phyloP scores from a whole-genome alignment of 2,113 vertebrate species.

The Anguilla japonica region DNA sequence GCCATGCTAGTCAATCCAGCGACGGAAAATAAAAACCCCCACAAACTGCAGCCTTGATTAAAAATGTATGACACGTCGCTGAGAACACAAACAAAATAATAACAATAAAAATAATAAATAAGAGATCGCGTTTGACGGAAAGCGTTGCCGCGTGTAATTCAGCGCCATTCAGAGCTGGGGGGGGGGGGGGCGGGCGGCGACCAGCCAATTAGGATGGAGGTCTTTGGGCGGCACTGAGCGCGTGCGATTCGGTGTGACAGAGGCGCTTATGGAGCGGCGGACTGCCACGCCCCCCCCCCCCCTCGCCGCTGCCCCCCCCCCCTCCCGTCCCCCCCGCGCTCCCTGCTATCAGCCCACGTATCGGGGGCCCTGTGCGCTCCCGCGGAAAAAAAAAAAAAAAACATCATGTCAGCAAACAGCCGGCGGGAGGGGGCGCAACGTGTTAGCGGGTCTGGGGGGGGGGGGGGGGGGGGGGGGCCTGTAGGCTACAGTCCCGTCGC shows the following conservation, averaged over 20 bases:
- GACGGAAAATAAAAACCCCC: not conserved
- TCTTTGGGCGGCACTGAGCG: constrained; percentile 54
- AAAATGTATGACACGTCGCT: not conserved
- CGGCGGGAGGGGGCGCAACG: constrained; percentile 59
- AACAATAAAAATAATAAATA: not conserved
- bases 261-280: constrained; percentile 66
- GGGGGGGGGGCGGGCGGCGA: constrained; percentile 52
- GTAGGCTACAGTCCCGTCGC: constrained; percentile 12
- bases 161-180: not conserved
- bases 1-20: not conserved
- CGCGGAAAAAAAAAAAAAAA: constrained; percentile 74
- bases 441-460: constrained; percentile 61
- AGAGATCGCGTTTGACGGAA: not conserved
- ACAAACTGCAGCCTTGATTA: not conserved
- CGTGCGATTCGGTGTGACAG: constrained; percentile 69
- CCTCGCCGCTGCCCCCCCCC: too few relatives aligned
- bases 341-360: not conserved
- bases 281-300: constrained; percentile 45
- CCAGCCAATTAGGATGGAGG: constrained; percentile 49
- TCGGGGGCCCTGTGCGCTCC: constrained; percentile 61
- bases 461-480: too few relatives aligned
- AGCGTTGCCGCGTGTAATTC: not conserved
- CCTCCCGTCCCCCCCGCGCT: constrained; percentile 56
- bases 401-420: constrained; percentile 73
- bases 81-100: not conserved